Evolutionary conservation across 2,113 vertebrate species (phyloP).

Genomic region (Glaucomys volans): DNA sequence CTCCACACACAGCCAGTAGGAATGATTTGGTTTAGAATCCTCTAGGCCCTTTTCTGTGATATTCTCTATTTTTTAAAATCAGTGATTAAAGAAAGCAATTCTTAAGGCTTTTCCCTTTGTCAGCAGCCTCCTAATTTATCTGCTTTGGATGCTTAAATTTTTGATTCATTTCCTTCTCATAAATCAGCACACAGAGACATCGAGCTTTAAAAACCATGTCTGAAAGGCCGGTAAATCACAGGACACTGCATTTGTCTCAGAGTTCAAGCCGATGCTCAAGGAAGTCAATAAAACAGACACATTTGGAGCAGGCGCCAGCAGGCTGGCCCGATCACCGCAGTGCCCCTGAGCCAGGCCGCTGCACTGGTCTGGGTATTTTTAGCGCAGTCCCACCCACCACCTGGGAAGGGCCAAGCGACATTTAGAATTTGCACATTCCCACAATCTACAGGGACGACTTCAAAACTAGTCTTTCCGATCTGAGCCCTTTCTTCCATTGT

Average conservation of each 20-base stretch:
- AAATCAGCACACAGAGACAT: background rate
- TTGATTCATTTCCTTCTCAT: conserved; percentile 10
- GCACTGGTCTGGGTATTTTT: conserved; percentile 51
- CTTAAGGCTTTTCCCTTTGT: background rate
- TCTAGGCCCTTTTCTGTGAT: background rate
- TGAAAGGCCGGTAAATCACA: background rate
- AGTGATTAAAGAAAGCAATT: background rate
- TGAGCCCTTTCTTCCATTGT: conserved; percentile 8
- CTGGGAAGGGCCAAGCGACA: conserved; percentile 62
- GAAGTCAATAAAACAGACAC: conserved; percentile 59
- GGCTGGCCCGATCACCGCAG: background rate
- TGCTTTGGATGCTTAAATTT: background rate
- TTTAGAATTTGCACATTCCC: conserved; percentile 54
- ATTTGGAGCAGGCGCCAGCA: conserved; percentile 49
- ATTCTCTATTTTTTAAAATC: conserved; percentile 13
- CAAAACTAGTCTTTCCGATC: conserved; percentile 3
- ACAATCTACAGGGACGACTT: background rate
- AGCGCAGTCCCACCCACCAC: conserved; percentile 27
- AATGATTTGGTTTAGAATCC: background rate
- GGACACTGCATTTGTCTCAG: conserved; percentile 30
- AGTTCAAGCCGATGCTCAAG: conserved; percentile 35
- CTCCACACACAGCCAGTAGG: background rate
- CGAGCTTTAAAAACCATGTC: conserved; percentile 21
- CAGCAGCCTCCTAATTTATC: background rate
- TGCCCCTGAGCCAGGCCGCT: conserved; percentile 47